phyloP scores from a whole-genome alignment of 2,797 vertebrate species.

The Balearica regulorum region DNA sequence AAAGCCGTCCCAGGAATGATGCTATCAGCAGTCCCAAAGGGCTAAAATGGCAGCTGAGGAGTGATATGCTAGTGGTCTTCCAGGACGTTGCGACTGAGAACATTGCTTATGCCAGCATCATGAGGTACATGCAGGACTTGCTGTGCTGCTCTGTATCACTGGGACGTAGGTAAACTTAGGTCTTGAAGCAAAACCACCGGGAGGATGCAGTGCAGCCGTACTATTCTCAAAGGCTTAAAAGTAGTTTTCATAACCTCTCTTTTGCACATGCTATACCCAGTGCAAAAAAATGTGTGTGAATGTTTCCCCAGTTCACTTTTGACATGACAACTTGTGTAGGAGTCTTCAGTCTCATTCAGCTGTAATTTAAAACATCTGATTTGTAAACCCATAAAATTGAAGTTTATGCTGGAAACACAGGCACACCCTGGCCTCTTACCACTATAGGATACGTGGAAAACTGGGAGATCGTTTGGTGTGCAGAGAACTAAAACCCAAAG shows the following conservation, averaged over 20 bases:
- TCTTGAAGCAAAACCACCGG: neutral
- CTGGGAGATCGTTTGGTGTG: neutral
- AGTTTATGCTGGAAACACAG: slow-evolving; percentile 42
- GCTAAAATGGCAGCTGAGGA: slow-evolving; percentile 36
- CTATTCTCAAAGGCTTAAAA: neutral
- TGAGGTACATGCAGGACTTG: neutral
- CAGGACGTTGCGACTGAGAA: neutral
- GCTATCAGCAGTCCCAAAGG: slow-evolving; percentile 24
- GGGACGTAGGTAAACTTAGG: neutral
- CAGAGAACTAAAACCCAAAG: neutral
- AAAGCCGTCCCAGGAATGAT: slow-evolving; percentile 46
- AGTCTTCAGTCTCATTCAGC: slow-evolving; percentile 55
- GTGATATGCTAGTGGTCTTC: neutral
- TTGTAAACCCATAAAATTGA: slow-evolving; percentile 60
- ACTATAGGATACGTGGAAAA: neutral
- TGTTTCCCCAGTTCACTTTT: slow-evolving; percentile 21
- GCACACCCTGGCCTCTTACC: slow-evolving; percentile 32
- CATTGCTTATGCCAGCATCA: neutral
- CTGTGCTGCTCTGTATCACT: neutral
- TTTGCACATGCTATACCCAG: neutral
- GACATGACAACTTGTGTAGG: slow-evolving; percentile 60
- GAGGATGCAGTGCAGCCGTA: neutral
- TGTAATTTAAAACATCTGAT: slow-evolving; percentile 68
- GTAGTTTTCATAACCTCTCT: neutral
- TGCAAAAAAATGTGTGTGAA: neutral